Evolutionary conservation across 2,888 invertebrate species (phyloP), one percentile per base, ranked within the genome.

Genomic region (Nudaria mundana): DNA sequence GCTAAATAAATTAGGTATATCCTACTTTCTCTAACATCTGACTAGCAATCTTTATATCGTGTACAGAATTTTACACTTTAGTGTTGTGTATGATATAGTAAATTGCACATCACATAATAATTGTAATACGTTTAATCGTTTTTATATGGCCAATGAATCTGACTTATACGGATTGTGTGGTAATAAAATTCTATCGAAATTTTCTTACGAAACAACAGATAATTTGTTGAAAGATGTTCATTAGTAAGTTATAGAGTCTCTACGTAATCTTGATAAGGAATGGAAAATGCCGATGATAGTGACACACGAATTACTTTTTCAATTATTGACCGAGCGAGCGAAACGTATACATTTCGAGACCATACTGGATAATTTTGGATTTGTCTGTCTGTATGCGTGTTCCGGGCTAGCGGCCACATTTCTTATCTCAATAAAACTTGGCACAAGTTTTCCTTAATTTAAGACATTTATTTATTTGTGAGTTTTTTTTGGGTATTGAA

Each of bases 21-120:
- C n/a, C n/a, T 65, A 67, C 79, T 78, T 75, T 82, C 77, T 72
- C 71, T 68, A 67, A 54, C 60, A 55, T 66, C 56, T 63, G 69
- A 74, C 77, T 75, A 63, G 63, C 61, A 61, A 64, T 40, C 22
- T 35, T 36, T 49, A 71, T 72, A 71, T 64, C 58, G 53, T 36
- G 46, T 29, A 28, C 28, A 18, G 20, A 35, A n/a, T 32, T 40
- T 33, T 46, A 25, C 26, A 11, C 5, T 28, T 11, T n/a, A 20
- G 34, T 34, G 41, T 30, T 37, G 15, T 45, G 34, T 44, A 29
- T 41, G 16, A 20, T 40, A 13, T 42, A 20, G 7, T 4, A 7
- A 20, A 20, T 20, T 20, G 8, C 8, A 4, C n/a, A 48, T 47
- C 30, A 30, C 29, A 15, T 22, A 22, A 26, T 11, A 37, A 43